Conservation (phyloP, 2,113 vertebrate genomes). For the Grus americana region DNA sequence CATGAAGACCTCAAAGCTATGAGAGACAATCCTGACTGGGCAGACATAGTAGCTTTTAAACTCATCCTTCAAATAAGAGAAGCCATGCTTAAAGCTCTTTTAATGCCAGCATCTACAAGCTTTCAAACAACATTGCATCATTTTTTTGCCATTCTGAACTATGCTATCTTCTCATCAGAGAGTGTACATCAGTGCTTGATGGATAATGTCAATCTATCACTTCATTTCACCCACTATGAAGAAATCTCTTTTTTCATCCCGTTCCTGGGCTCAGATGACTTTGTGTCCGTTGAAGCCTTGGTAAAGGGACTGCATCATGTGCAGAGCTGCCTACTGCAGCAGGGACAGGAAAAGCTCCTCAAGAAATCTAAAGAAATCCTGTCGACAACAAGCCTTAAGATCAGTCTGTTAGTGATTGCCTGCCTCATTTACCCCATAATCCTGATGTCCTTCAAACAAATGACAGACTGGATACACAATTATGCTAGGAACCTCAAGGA, state of each 20-base stretch:
- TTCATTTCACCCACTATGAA: conserved; percentile 39
- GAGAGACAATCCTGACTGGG: conserved; percentile 74
- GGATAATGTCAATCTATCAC: conserved; percentile 64
- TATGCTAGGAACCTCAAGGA: conserved; percentile 81
- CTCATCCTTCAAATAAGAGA: conserved; percentile 74
- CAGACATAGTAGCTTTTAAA: conserved; percentile 75
- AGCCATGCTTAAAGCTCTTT: conserved; percentile 56
- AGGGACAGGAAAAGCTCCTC: conserved; percentile 62
- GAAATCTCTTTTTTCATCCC: background rate
- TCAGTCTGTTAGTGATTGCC: conserved; percentile 76
- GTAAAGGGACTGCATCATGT: background rate
- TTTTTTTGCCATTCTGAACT: conserved; percentile 51
- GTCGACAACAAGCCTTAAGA: conserved; percentile 76
- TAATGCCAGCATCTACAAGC: background rate
- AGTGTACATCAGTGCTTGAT: conserved; percentile 75
- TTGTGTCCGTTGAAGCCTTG: background rate
- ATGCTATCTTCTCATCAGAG: conserved; percentile 74
- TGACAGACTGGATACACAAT: conserved; percentile 86
- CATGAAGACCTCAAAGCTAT: conserved; percentile 59
- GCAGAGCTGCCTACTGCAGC: conserved; percentile 72
- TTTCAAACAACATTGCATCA: conserved; percentile 59
- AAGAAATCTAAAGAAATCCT: conserved; percentile 73
- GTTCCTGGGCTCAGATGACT: background rate
- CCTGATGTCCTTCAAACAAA: conserved; percentile 87
- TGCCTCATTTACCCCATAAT: conserved; percentile 84